Conservation (phyloP, 2,797 vertebrate species). For the Anguilla megastoma region DNA sequence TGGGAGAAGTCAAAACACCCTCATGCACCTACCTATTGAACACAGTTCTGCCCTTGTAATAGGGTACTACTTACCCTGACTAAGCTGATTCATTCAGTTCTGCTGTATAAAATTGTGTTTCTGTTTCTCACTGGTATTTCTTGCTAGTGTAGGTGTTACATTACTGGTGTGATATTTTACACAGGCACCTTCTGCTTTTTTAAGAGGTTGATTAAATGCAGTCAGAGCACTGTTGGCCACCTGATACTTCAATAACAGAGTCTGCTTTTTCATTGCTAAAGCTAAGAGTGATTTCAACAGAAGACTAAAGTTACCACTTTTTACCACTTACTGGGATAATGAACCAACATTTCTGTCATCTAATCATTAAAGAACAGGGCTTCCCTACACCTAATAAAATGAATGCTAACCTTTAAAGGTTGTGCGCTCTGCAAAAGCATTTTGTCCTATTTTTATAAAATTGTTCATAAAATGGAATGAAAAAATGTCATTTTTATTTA, state of each 20-base stretch:
- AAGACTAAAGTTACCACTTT: conserved; percentile 64
- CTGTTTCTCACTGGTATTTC: conserved; percentile 18
- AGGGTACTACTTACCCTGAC: not conserved
- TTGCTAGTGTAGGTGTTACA: conserved; percentile 26
- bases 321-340: conserved; percentile 50
- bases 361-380: conserved; percentile 36
- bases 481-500: no score
- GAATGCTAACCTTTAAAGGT: conserved; percentile 59
- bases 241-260: conserved; percentile 21
- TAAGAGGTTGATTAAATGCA: not conserved
- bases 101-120: conserved; percentile 8
- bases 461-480: not conserved
- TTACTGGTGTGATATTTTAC: conserved; percentile 18
- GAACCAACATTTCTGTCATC: conserved; percentile 48
- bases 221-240: conserved; percentile 27
- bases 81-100: conserved; percentile 7
- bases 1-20: not conserved
- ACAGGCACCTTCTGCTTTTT: conserved; percentile 9
- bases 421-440: conserved; percentile 51
- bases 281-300: conserved; percentile 48
- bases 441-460: not conserved
- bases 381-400: conserved; percentile 62
- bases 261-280: conserved; percentile 47
- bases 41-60: not conserved
- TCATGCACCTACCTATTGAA: not conserved